A percentile compares a stretch with the other conserved stretches of the same genome.
These are phyloP conservation scores for Neocloeon triangulifer DNA, from an alignment of 1,140 invertebrate genomes.

Conservation along the genomic window DNA sequence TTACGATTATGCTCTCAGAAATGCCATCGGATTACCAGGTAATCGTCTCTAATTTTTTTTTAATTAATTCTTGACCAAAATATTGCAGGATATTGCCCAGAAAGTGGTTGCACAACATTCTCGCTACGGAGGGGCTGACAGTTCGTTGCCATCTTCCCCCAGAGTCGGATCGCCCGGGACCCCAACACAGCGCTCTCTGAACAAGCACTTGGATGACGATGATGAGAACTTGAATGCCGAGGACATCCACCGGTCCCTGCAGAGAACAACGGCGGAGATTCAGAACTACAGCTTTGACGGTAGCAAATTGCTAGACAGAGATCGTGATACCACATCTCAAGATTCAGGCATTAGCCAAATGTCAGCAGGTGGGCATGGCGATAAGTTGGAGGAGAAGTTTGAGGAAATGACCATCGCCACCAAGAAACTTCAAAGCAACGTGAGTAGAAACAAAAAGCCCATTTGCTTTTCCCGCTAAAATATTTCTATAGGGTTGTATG, in stretches of 20 bases:
- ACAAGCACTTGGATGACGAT: too few relatives aligned
- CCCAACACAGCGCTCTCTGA: too few relatives aligned
- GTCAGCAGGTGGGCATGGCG: conserved; percentile 29
- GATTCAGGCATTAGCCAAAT: conserved; percentile 76
- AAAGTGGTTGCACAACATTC: not conserved
- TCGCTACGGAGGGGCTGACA: too few relatives aligned
- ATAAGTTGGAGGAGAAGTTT: conserved; percentile 27
- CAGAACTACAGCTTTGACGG: conserved; percentile 61
- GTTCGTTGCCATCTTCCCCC: not conserved
- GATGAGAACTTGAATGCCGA: conserved; percentile 57
- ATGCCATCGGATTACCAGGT: conserved; percentile 58
- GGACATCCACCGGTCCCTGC: conserved; percentile 67
- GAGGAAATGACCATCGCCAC: conserved; percentile 18
- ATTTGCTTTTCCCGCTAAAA: not conserved
- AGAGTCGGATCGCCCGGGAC: not conserved
- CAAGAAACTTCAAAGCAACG: conserved; percentile 1
- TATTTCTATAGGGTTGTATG: not conserved
- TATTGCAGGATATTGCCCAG: not conserved
- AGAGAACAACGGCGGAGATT: conserved; percentile 82
- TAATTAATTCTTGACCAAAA: not conserved
- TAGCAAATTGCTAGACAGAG: conserved; percentile 22
- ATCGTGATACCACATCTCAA: conserved; percentile 60
- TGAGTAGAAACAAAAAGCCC: too few relatives aligned
- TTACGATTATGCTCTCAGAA: conserved; percentile 58
- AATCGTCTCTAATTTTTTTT: not conserved